These are phyloP conservation scores for Tipula unca DNA, from an alignment of 2,888 invertebrate species.

Conservation along the genomic window DNA sequence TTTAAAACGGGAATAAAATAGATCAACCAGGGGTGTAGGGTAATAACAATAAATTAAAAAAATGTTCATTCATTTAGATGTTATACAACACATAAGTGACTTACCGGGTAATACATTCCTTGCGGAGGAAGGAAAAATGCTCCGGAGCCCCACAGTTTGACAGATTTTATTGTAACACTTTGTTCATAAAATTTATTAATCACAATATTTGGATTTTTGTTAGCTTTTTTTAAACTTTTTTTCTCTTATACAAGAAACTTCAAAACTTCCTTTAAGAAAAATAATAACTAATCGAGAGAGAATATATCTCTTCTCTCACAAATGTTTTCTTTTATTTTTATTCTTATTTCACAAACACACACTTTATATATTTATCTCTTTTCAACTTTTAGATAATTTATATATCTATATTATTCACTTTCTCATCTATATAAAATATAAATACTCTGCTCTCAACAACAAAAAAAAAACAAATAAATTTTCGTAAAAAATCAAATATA, in stretches of 20 bases:
- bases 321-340: not conserved
- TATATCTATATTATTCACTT: not conserved
- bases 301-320: not conserved
- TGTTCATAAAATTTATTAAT: constrained; percentile 21
- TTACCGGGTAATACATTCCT: constrained; percentile 96
- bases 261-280: not conserved
- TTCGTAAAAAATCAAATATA: not conserved
- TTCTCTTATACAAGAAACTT: not conserved
- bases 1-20: not conserved
- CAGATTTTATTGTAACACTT: constrained; percentile 48
- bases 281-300: not conserved
- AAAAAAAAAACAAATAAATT: not conserved
- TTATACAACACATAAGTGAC: constrained; percentile 37
- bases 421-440: not conserved
- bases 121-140: constrained; percentile 93
- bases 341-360: not conserved
- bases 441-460: not conserved
- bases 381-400: not conserved
- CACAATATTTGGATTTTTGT: not conserved
- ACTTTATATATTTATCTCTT: constrained; percentile 1
- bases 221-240: not conserved
- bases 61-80: not conserved
- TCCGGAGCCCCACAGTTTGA: constrained; percentile 96
- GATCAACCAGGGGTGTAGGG: not conserved
- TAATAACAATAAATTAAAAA: not conserved